Conservation (phyloP, 2,888 invertebrate genomes). For the Cheilosia variabilis region DNA sequence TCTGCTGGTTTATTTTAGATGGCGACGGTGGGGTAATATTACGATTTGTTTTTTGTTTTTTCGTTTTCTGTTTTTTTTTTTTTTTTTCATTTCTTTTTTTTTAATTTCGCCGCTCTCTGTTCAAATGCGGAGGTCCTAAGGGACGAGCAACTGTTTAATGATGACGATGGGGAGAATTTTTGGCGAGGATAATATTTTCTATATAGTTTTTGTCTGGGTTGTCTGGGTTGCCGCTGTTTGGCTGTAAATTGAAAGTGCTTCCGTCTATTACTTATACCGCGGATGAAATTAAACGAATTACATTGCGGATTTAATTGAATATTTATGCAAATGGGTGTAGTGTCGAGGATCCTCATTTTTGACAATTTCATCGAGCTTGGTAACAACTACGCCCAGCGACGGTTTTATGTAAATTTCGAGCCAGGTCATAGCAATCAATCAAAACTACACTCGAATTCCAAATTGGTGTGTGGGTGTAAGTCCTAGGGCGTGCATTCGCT, state of each 20-base stretch:
- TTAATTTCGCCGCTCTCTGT: conserved; percentile 23
- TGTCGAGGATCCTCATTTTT: background rate
- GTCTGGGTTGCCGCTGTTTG: background rate
- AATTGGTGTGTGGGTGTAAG: conserved; percentile 4
- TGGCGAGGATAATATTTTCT: conserved; percentile 54
- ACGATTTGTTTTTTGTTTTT: conserved; percentile 20
- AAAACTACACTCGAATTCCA: conserved; percentile 22
- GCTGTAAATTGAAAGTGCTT: conserved; percentile 71
- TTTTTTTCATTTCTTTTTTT: conserved; percentile 3
- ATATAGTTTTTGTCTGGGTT: conserved; percentile 46
- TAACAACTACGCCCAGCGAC: background rate
- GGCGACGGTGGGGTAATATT: conserved; percentile 48
- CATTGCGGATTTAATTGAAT: conserved; percentile 65
- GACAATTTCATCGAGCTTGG: conserved; percentile 1
- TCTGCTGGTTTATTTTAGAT: conserved; percentile 68
- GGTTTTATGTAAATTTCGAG: background rate
- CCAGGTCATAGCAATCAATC: conserved; percentile 48
- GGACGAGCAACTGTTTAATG: background rate
- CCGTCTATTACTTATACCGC: background rate
- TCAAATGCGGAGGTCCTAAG: too few relatives aligned
- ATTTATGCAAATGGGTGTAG: conserved; percentile 66
- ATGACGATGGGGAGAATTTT: conserved; percentile 14
- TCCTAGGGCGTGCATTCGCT: conserved; percentile 22
- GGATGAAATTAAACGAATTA: conserved; percentile 66
- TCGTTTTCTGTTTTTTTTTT: background rate